Evolutionary conservation across 2,113 vertebrate species (phyloP).

Genomic region (Proterorhinus semilunaris): DNA sequence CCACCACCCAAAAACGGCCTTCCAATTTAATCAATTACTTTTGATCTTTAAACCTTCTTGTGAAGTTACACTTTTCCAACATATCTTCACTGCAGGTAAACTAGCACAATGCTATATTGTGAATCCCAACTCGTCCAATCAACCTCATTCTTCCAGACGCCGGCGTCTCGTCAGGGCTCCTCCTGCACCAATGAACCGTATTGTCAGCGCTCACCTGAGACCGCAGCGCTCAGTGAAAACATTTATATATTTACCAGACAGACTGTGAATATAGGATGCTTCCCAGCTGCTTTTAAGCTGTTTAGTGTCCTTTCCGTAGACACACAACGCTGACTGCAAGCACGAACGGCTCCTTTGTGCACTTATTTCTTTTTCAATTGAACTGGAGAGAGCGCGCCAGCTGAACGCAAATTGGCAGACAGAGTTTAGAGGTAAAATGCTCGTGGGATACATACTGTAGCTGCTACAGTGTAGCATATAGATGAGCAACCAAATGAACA

Average conservation of each 20-base stretch:
- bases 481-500: slow-evolving; percentile 36
- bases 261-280: slow-evolving; percentile 9
- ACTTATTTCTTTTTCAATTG: slow-evolving; percentile 12
- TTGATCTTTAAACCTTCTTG: neutral
- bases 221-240: slow-evolving; percentile 22
- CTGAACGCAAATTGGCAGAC: slow-evolving; percentile 22
- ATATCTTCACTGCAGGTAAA: neutral
- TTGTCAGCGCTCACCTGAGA: slow-evolving; percentile 42
- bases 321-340: neutral
- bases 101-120: neutral
- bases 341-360: slow-evolving; percentile 9
- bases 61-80: neutral
- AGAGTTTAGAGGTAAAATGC: slow-evolving; percentile 27
- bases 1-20: too few relatives aligned
- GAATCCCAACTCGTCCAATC: slow-evolving; percentile 36
- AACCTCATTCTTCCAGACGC: slow-evolving; percentile 39
- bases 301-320: slow-evolving; percentile 21
- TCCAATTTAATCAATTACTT: neutral
- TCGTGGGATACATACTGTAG: slow-evolving; percentile 20
- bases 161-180: slow-evolving; percentile 26
- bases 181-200: slow-evolving; percentile 21
- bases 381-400: neutral
- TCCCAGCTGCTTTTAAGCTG: slow-evolving; percentile 16
- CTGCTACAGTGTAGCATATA: too few relatives aligned
- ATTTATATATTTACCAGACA: slow-evolving; percentile 23